Conservation (phyloP, 92 coral and sea anemone species). For the Pocillopora grandis region DNA sequence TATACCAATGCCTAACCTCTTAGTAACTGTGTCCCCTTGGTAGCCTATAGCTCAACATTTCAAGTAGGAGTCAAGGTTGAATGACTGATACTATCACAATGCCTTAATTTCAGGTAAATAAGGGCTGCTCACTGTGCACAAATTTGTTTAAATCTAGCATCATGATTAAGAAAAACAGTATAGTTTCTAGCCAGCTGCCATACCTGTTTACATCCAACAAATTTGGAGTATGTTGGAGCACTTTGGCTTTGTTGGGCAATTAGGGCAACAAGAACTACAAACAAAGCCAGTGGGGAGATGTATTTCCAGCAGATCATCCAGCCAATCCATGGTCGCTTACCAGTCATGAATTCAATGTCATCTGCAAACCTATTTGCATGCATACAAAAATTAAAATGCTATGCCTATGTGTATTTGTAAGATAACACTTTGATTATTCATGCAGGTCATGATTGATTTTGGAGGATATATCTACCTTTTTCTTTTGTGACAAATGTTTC, state of each 20-base stretch:
- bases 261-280: conserved; percentile 79
- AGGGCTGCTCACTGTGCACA: no score
- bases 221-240: conserved; percentile 73
- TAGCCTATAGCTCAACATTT: no score
- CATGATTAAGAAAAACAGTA: no score
- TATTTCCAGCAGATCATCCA: conserved; percentile 99
- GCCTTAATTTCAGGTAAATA: no score
- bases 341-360: conserved; percentile 98
- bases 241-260: conserved; percentile 75
- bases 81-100: no score
- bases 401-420: no score
- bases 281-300: conserved; percentile 90
- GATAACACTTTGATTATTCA: no score
- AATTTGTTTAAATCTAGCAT: no score
- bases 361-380: conserved; percentile 85
- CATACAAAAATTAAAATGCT: neutral
- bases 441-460: neutral
- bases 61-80: no score
- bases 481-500: neutral
- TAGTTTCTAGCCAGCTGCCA: neutral
- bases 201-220: conserved; percentile 93
- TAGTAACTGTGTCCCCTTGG: no score
- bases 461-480: neutral
- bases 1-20: no score
- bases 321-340: conserved; percentile 97